Evolutionary conservation across 2,888 invertebrate genomes (phyloP).

Genomic region (Andrena flavipes): DNA sequence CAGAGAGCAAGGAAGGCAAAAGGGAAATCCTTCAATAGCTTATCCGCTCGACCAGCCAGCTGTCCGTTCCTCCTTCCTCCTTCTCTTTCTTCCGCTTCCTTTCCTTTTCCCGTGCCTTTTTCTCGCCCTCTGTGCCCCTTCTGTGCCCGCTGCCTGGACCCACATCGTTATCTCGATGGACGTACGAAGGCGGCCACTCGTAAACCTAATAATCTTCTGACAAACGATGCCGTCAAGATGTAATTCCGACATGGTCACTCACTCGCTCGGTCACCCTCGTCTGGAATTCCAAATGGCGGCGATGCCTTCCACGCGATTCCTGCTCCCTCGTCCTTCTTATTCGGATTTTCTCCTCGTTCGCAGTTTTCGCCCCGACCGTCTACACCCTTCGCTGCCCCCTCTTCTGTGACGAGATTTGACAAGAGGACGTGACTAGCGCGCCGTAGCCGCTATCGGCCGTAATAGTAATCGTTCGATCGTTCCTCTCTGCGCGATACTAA

Average conservation of each 20-base stretch:
- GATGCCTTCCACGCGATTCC: slow-evolving; percentile 46
- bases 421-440: slow-evolving; percentile 75
- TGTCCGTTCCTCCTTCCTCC: slow-evolving; percentile 46
- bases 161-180: slow-evolving; percentile 71
- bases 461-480: slow-evolving; percentile 2
- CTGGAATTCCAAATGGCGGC: slow-evolving; percentile 78
- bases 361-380: slow-evolving; percentile 63
- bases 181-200: slow-evolving; percentile 79
- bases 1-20: slow-evolving; percentile 60
- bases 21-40: slow-evolving; percentile 76
- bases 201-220: slow-evolving; percentile 83
- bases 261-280: slow-evolving; percentile 56
- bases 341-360: slow-evolving; percentile 71
- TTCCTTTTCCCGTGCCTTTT: slow-evolving; percentile 29
- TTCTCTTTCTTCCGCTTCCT: slow-evolving; percentile 34
- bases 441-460: slow-evolving; percentile 9
- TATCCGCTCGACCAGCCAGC: slow-evolving; percentile 75
- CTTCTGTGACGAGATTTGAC: slow-evolving; percentile 75
- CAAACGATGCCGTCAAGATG: slow-evolving; percentile 84
- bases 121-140: slow-evolving; percentile 22
- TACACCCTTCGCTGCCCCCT: slow-evolving; percentile 33
- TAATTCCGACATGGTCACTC: slow-evolving; percentile 77
- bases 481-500: slow-evolving; percentile 24
- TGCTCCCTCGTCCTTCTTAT: slow-evolving; percentile 49
- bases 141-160: slow-evolving; percentile 40